Evolutionary conservation across 2,888 invertebrate species (phyloP).

Genomic region (Lochmaea crataegi): DNA sequence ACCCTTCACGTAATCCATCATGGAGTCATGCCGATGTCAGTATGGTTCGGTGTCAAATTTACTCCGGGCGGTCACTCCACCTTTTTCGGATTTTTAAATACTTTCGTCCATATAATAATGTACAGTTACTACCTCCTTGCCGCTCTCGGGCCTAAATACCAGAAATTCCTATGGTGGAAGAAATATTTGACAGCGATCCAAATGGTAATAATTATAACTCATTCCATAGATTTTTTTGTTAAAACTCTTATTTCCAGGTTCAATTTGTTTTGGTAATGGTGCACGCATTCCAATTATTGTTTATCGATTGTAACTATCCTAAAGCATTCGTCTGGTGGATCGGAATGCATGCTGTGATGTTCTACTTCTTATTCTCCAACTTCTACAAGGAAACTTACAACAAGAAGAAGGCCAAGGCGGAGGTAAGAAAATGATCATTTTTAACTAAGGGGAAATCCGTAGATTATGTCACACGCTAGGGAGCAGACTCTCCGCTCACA

Average conservation of each 20-base stretch:
- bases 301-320: conserved; percentile 91
- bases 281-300: conserved; percentile 90
- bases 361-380: conserved; percentile 91
- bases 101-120: conserved; percentile 96
- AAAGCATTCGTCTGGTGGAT: conserved; percentile 91
- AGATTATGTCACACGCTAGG: too few relatives aligned
- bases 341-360: conserved; percentile 90
- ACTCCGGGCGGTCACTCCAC: conserved; percentile 88
- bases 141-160: conserved; percentile 87
- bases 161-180: conserved; percentile 96
- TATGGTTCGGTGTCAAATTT: conserved; percentile 76
- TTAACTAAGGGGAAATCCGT: too few relatives aligned
- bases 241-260: conserved; percentile 66
- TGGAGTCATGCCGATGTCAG: conserved; percentile 96
- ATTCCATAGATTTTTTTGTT: too few relatives aligned
- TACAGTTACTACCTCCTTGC: conserved; percentile 92
- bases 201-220: conserved; percentile 72
- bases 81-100: conserved; percentile 94
- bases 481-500: too few relatives aligned
- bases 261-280: conserved; percentile 90
- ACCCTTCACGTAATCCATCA: conserved; percentile 96
- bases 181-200: conserved; percentile 91
- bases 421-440: too few relatives aligned
- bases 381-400: conserved; percentile 87
- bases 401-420: conserved; percentile 60